Evolutionary conservation across 2,113 vertebrate species (phyloP).

Genomic region (Galeopterus variegatus): DNA sequence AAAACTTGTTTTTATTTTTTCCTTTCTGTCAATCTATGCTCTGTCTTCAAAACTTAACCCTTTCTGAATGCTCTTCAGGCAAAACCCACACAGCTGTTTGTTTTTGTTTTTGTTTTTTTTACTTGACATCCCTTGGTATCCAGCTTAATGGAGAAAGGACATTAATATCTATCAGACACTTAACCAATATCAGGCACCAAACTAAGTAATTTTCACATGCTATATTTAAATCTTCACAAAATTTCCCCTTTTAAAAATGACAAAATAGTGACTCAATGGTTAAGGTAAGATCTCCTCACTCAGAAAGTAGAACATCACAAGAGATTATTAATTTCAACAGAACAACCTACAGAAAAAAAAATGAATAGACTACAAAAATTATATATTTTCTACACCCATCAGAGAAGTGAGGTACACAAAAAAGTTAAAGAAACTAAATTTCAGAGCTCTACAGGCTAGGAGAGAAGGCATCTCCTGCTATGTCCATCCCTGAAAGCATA

Average conservation of each 20-base stretch:
- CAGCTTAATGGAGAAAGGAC: slow-evolving; percentile 22
- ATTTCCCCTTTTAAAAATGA: slow-evolving; percentile 39
- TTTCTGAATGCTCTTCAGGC: background rate
- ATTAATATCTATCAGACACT: slow-evolving; percentile 66
- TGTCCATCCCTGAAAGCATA: background rate
- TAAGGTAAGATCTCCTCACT: slow-evolving; percentile 46
- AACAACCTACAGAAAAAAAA: background rate
- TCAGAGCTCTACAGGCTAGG: background rate
- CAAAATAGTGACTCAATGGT: slow-evolving; percentile 24
- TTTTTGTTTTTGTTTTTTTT: background rate
- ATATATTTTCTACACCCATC: background rate
- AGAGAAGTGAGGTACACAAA: background rate
- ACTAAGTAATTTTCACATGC: slow-evolving; percentile 52
- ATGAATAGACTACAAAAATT: background rate
- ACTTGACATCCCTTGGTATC: slow-evolving; percentile 26
- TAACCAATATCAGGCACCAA: slow-evolving; percentile 50
- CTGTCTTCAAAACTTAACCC: slow-evolving; percentile 7
- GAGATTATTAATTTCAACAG: background rate
- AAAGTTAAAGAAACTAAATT: background rate
- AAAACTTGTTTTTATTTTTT: background rate
- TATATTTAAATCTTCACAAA: slow-evolving; percentile 61
- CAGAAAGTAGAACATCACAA: slow-evolving; percentile 4
- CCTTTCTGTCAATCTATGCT: background rate
- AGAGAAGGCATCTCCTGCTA: background rate
- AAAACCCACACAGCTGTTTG: slow-evolving; percentile 1